Conservation (phyloP, 2,888 invertebrate species). For the Pristionchus exspectatus region DNA sequence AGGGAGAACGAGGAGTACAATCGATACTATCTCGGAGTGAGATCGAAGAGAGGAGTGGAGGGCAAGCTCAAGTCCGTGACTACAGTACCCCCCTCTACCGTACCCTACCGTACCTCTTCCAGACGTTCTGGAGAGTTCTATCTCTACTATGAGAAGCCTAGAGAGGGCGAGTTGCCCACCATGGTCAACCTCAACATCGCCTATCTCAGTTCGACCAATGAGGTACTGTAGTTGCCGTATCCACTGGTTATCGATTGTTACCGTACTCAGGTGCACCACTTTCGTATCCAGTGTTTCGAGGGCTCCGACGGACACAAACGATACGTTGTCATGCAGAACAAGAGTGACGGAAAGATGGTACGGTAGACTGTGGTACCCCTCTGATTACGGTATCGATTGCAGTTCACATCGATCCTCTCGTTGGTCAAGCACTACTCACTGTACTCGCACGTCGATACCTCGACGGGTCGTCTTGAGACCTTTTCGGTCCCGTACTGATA, state of each 20-base stretch:
- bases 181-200: neutral
- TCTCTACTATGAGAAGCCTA: slow-evolving; percentile 16
- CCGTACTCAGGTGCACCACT: neutral
- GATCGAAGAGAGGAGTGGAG: neutral
- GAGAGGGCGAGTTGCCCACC: neutral
- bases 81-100: neutral
- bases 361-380: neutral
- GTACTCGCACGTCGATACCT: slow-evolving; percentile 9
- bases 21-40: slow-evolving; percentile 22
- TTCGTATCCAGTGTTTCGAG: slow-evolving; percentile 2
- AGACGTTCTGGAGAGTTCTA: neutral
- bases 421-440: slow-evolving; percentile 38
- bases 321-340: slow-evolving; percentile 41
- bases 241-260: neutral
- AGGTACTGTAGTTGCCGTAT: slow-evolving; percentile 6
- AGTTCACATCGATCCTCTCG: slow-evolving; percentile 32
- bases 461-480: neutral
- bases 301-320: neutral
- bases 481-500: slow-evolving; percentile 21
- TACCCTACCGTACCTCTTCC: neutral
- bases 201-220: neutral
- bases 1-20: slow-evolving; percentile 37
- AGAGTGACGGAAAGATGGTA: slow-evolving; percentile 39
- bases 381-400: neutral
- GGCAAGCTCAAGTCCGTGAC: slow-evolving; percentile 30